Conservation (phyloP, 2,888 invertebrate genomes). For the Nemotelus pantherinus region DNA sequence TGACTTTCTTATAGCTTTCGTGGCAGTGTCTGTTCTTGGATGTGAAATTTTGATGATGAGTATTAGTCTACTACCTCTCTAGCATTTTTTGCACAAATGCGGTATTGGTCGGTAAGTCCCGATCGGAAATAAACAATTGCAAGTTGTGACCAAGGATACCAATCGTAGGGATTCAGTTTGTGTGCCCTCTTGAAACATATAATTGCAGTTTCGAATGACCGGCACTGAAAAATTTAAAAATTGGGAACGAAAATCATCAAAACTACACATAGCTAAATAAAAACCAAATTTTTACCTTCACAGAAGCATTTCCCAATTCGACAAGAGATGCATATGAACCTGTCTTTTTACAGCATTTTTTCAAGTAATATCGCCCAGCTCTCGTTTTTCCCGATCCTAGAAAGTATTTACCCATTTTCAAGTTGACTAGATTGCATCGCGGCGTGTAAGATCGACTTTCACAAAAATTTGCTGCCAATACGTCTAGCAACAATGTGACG, state of each 20-base stretch:
- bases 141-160: conserved; percentile 30
- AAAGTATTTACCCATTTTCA: conserved; percentile 38
- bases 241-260: not conserved
- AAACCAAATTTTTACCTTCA: conserved; percentile 5
- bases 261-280: not conserved
- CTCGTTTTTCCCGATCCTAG: conserved; percentile 15
- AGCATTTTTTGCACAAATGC: conserved; percentile 35
- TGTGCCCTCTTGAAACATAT: conserved; percentile 33
- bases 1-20: too few relatives aligned
- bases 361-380: conserved; percentile 38
- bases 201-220: conserved; percentile 20
- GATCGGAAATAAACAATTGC: conserved; percentile 37
- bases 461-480: not conserved
- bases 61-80: conserved; percentile 42
- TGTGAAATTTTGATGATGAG: too few relatives aligned
- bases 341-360: conserved; percentile 25
- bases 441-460: not conserved
- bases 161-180: conserved; percentile 28
- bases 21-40: too few relatives aligned
- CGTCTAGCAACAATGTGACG: conserved; percentile 4
- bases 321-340: conserved; percentile 34
- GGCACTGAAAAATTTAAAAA: not conserved
- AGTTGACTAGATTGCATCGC: conserved; percentile 23
- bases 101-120: conserved; percentile 25
- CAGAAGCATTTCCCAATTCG: conserved; percentile 28